Conservation (phyloP, 2,888 invertebrate genomes). For the Clusia tigrina region DNA sequence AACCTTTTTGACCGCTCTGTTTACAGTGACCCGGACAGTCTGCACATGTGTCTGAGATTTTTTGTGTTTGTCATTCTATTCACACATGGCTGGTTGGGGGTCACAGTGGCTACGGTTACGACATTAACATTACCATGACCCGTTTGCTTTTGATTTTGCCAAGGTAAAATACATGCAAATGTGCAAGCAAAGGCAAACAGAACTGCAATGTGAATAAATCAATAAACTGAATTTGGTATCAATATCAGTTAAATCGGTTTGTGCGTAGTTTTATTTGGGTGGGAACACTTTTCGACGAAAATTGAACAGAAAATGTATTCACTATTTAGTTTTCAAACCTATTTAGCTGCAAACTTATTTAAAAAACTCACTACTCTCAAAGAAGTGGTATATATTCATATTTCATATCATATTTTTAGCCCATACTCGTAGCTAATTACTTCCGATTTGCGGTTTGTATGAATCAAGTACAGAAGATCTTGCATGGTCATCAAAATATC, state of each 20-base stretch:
- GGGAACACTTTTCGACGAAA: too few species aligned
- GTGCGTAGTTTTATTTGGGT: background rate
- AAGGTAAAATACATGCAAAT: slow-evolving; percentile 44
- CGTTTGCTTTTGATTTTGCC: slow-evolving; percentile 46
- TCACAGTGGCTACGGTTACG: slow-evolving; percentile 29
- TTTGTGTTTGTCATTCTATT: slow-evolving; percentile 10
- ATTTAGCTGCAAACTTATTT: too few species aligned
- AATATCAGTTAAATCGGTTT: background rate
- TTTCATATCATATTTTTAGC: too few species aligned
- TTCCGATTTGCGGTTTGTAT: too few species aligned
- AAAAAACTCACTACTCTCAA: too few species aligned
- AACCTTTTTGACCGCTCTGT: slow-evolving; percentile 50
- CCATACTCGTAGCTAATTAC: too few species aligned
- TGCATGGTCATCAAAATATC: too few species aligned
- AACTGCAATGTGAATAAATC: slow-evolving; percentile 33
- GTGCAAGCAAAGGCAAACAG: slow-evolving; percentile 45
- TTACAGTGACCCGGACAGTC: slow-evolving; percentile 45
- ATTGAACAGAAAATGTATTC: too few species aligned
- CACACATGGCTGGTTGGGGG: background rate
- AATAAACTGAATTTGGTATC: background rate
- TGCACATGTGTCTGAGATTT: slow-evolving; percentile 26
- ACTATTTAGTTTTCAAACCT: too few species aligned
- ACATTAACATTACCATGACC: slow-evolving; percentile 59
- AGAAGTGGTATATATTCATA: too few species aligned
- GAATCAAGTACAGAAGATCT: too few species aligned